Evolutionary conservation across 2,888 invertebrate genomes (phyloP).

Genomic region (Sminthurides aquaticus): DNA sequence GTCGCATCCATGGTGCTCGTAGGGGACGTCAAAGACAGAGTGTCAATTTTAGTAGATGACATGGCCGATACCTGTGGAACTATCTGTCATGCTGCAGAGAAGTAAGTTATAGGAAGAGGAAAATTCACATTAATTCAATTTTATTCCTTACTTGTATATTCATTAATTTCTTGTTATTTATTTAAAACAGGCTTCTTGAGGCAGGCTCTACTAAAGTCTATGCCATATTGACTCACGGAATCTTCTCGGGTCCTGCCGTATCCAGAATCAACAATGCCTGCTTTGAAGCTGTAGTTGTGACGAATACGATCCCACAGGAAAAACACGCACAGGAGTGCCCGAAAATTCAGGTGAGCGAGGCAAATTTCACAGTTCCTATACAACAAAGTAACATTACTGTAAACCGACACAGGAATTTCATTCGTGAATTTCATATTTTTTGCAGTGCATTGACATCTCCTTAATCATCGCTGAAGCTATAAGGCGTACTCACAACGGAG

Average conservation of each 20-base stretch:
- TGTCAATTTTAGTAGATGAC: conserved; percentile 89
- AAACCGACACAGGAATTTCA: background rate
- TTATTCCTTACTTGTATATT: too few species aligned
- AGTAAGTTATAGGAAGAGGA: conserved; percentile 49
- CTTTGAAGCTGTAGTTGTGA: conserved; percentile 91
- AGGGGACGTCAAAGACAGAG: conserved; percentile 84
- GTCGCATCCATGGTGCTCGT: conserved; percentile 94
- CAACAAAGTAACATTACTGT: background rate
- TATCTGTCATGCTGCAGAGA: conserved; percentile 88
- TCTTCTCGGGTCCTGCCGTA: conserved; percentile 82
- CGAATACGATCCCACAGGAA: conserved; percentile 95
- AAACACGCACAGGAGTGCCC: conserved; percentile 85
- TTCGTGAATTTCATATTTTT: conserved; percentile 44
- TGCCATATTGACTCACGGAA: conserved; percentile 89
- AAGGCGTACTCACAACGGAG: conserved; percentile 55
- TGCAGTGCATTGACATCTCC: conserved; percentile 96
- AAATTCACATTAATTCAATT: background rate
- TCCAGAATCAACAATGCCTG: conserved; percentile 85
- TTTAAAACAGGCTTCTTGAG: conserved; percentile 60
- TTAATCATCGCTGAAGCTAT: conserved; percentile 99
- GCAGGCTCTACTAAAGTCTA: conserved; percentile 85
- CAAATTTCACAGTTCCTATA: background rate
- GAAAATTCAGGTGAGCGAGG: conserved; percentile 71
- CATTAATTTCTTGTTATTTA: background rate
- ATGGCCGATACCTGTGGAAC: conserved; percentile 97